These are phyloP conservation scores for Chrysomela aeneicollis DNA, from an alignment of 2,888 invertebrate species.

Conservation along the genomic window DNA sequence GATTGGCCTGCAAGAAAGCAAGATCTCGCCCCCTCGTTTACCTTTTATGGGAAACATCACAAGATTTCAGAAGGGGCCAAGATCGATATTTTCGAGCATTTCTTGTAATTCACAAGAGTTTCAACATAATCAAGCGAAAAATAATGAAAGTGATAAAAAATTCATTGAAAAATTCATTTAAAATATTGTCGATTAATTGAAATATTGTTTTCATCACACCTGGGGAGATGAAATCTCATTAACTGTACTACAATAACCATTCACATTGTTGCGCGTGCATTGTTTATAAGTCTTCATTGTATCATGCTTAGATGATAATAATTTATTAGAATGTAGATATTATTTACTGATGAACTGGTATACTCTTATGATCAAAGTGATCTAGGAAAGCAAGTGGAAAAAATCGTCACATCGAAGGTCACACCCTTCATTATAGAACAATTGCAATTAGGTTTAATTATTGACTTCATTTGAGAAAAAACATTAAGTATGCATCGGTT, in stretches of 20 bases:
- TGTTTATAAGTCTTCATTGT: neutral
- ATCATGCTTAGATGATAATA: neutral
- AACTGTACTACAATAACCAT: neutral
- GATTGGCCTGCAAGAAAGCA: too few relatives aligned
- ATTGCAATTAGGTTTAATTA: constrained; percentile 31
- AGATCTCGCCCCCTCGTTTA: too few relatives aligned
- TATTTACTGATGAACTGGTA: constrained; percentile 21
- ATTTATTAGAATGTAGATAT: constrained; percentile 14
- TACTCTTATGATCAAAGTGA: constrained; percentile 4
- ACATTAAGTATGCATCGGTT: constrained; percentile 29
- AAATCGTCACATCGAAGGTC: constrained; percentile 24
- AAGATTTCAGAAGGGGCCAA: too few relatives aligned
- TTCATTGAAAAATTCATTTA: too few relatives aligned
- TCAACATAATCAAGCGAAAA: too few relatives aligned
- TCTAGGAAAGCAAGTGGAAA: neutral
- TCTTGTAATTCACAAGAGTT: too few relatives aligned
- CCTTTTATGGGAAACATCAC: too few relatives aligned
- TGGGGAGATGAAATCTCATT: neutral
- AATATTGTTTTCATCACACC: too few relatives aligned
- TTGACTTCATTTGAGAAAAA: constrained; percentile 25
- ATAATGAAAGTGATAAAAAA: too few relatives aligned
- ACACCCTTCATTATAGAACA: constrained; percentile 38
- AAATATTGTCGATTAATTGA: too few relatives aligned
- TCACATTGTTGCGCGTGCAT: neutral
- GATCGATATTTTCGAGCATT: too few relatives aligned